A percentile compares a stretch with the other conserved stretches of the same genome.
Conservation (phyloP, 1,140 invertebrate genomes). For the Laupala kohalensis region DNA sequence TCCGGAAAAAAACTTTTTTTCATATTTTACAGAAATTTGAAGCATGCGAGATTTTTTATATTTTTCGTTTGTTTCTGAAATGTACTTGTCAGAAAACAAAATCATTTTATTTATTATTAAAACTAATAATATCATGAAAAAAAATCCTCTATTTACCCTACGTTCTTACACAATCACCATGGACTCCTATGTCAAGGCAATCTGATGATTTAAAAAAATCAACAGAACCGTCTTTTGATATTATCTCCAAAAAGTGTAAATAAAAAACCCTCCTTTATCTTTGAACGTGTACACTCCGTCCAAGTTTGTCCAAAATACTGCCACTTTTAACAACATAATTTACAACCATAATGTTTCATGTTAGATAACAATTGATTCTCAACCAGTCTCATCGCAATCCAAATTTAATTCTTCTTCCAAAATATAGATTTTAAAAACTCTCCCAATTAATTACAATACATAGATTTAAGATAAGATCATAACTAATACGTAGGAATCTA, state of each 20-base stretch:
- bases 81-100: background rate
- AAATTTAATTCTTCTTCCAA: background rate
- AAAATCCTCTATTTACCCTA: no score
- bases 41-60: background rate
- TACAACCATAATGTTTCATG: background rate
- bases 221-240: background rate
- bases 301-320: no score
- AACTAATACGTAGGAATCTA: background rate
- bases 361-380: background rate
- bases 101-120: background rate
- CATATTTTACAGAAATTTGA: background rate
- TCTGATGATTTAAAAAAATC: no score
- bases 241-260: background rate
- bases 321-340: no score
- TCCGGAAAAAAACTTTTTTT: background rate
- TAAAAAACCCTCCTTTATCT: background rate
- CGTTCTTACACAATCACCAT: no score
- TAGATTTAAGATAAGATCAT: background rate
- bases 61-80: background rate
- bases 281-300: no score
- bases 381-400: background rate
- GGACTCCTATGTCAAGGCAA: no score
- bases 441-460: background rate
- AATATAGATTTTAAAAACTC: background rate
- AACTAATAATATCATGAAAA: background rate